Base-by-base conservation (phyloP, 2,888 invertebrate species). In the Rapana venosa region DNA sequence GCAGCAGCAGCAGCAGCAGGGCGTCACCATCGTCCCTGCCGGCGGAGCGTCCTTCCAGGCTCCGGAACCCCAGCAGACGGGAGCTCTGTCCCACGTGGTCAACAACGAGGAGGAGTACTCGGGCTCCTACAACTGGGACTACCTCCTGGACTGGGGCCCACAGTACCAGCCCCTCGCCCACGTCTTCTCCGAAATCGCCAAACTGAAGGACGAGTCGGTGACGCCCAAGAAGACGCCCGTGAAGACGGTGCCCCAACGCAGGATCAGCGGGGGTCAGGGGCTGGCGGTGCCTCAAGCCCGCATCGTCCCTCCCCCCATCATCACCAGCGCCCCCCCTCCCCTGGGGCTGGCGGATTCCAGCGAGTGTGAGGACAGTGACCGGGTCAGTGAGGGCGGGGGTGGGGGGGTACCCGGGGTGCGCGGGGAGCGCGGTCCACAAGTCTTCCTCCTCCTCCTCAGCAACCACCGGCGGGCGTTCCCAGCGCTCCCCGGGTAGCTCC, bases 81-180 rank as follows among this genome's bases (percentile, higher is more conserved):
- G 96, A 58, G 96, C 96, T 0, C 93, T 96, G 86, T 95, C 96
- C 86, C 96, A 96, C 47, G 99, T 99, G 94, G 98, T 99, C 88
- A 99, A 99, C 96, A 98, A 98, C 95, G 99, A 99, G 96, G 99
- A 99, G 96, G 99, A 99, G 96, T 97, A 99, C 87, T 98, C 98
- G 0, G 99, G 99, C 66, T 99, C 98, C 95, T 99, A 99, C 95
- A 99, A 99, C 96, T 99, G 99, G 99, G 99, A 99, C 96, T 99
- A 99, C 96, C 97, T 99, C 88, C 97, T 99, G 35, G 98, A 99
- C 96, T 99, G 96, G 96, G 99, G 99, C 98, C 99, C 99, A 0
- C 98, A 99, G 96, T 99, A 99, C 95, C 99, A 99, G 96, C 99
- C 99, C 0, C 96, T 99, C 94, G 99, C 99, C 79, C 99, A 99